Base-by-base conservation (phyloP, 2,888 invertebrate genomes). In the Mythimna loreyi region DNA sequence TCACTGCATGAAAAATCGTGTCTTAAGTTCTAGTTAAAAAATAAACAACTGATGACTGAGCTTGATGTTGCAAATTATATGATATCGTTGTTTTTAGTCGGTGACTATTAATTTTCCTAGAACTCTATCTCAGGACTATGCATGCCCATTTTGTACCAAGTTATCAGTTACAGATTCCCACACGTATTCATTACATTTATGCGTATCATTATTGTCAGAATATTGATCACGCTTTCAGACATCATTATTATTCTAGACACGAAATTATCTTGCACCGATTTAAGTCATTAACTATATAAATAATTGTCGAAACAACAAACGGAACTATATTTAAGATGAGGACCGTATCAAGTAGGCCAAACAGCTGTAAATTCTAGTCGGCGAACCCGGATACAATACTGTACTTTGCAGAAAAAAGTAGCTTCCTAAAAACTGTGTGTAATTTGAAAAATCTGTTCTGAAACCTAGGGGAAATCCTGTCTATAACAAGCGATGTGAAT, bases 1-100 rank as follows among this genome's bases (percentile, higher is more conserved):
- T 70, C 58, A 8, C 61, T 55, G 72, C 72, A 76, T 78, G 62
- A 75, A 77, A 69, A 82, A 78, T 78, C 76, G 72, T 72, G 75
- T 74, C 61, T 66, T 36, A 47, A n/a, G 30, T 50, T 58, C 9
- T 53, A 58, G 50, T 52, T 58, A 52, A 75, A 75, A 78, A 78
- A 43, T 45, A 58, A 66, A 61, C n/a, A n/a, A n/a, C n/a, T 11
- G 43, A 50, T 56, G 19, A n/a, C n/a, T 30, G 30, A 55, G 50
- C 45, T 80, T 50, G 3, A 21, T 61, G 69, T 64, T 60, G 68
- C 56, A 47, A 67, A 76, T 74, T 74, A 19, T 49, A 28, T 57
- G 13, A 33, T 53, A 61, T 40, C 11, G 53, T 23, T 36, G 11
- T 60, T 67, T 67, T 72, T 63, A 23, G 11, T 49, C 8, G 16